Evolutionary conservation across 2,113 vertebrate genomes (phyloP).

Genomic region (Thermophis baileyi): DNA sequence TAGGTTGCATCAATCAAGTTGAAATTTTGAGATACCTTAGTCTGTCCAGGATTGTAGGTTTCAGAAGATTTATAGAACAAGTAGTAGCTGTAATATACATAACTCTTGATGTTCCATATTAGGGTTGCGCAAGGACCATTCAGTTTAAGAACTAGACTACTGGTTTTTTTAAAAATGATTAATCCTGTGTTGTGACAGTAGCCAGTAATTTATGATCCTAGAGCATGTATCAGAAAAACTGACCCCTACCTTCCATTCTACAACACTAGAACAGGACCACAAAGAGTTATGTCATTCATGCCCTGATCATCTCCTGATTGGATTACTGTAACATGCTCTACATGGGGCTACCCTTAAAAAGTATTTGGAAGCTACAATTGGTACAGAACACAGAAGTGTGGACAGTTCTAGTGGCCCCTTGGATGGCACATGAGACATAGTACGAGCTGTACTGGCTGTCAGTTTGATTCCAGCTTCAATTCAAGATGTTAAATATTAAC

Average conservation of each 20-base stretch:
- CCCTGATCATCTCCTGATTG: background rate
- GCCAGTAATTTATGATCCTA: background rate
- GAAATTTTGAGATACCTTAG: background rate
- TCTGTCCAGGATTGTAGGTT: background rate
- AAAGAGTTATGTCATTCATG: background rate
- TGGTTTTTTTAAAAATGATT: background rate
- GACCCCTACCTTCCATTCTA: background rate
- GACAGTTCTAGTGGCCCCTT: background rate
- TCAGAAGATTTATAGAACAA: background rate
- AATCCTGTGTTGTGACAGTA: background rate
- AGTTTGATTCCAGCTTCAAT: no score
- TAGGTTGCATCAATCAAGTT: background rate
- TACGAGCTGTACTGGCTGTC: no score
- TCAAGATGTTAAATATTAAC: no score
- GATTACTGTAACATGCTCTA: background rate
- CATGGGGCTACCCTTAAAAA: background rate
- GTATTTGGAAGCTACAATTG: background rate
- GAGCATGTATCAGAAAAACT: background rate
- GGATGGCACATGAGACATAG: background rate
- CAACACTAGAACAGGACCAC: background rate
- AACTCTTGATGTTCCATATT: background rate
- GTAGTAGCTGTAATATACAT: background rate
- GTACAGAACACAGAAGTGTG: background rate
- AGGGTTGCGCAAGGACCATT: background rate
- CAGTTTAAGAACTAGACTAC: background rate